Conservation (phyloP, 2,113 vertebrate species). For the Misgurnus anguillicaudatus region DNA sequence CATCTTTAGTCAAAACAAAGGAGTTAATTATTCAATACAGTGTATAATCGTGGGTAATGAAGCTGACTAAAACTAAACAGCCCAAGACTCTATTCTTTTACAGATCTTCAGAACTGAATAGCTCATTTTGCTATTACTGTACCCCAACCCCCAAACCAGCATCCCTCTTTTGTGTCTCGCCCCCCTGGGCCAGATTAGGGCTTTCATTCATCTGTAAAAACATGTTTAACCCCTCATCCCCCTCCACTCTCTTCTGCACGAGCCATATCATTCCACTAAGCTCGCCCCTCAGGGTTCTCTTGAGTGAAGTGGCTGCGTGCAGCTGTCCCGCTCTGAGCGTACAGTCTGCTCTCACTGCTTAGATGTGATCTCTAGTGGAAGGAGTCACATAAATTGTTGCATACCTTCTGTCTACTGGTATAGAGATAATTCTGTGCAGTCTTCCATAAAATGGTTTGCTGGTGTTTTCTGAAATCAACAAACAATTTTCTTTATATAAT, state of each 20-base stretch:
- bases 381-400: neutral
- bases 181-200: conserved; percentile 63
- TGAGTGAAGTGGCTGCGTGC: neutral
- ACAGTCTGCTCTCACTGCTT: neutral
- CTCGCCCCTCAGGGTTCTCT: conserved; percentile 46
- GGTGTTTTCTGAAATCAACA: neutral
- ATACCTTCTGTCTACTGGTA: neutral
- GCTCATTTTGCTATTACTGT: neutral
- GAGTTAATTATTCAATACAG: too few species aligned
- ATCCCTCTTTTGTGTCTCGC: conserved; percentile 42
- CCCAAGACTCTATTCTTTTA: neutral
- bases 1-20: too few species aligned
- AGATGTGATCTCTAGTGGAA: conserved; percentile 6
- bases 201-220: conserved; percentile 63
- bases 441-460: conserved; percentile 3
- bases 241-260: conserved; percentile 22
- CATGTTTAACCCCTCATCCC: conserved; percentile 42
- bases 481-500: neutral
- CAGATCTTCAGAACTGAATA: neutral
- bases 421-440: neutral
- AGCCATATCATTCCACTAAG: conserved; percentile 15
- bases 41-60: neutral
- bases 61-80: conserved; percentile 17
- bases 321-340: neutral
- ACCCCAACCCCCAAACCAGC: conserved; percentile 12